A percentile compares a stretch with the other conserved stretches of the same genome.
These are phyloP conservation scores for Drosophila recens DNA, from an alignment of 2,888 invertebrate genomes.

Conservation along the genomic window DNA sequence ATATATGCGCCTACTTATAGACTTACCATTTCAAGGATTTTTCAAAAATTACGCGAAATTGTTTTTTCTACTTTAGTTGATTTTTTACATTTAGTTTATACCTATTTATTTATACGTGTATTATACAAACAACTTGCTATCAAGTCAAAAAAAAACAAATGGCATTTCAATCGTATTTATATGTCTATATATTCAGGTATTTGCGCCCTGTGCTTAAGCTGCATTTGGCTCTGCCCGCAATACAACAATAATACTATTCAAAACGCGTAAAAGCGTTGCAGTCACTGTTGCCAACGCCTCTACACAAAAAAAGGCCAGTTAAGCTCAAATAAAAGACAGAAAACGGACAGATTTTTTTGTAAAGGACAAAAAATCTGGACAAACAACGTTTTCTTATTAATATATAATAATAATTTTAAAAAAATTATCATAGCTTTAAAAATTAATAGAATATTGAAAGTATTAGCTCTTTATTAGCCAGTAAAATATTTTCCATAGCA, in stretches of 20 bases:
- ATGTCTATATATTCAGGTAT: conserved; percentile 26
- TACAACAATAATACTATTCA: conserved; percentile 13
- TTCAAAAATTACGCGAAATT: conserved; percentile 78
- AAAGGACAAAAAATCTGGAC: no score
- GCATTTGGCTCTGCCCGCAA: conserved; percentile 4
- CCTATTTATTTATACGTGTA: conserved; percentile 79
- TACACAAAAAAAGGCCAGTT: no score
- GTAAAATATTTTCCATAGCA: no score
- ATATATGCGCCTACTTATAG: conserved; percentile 54
- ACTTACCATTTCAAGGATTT: conserved; percentile 78
- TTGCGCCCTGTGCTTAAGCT: conserved; percentile 2
- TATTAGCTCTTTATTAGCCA: no score
- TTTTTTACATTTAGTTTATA: conserved; percentile 73
- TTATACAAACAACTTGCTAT: conserved; percentile 75
- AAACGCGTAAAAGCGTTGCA: not conserved
- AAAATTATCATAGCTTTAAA: no score
- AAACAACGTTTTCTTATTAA: no score
- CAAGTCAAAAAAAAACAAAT: conserved; percentile 46
- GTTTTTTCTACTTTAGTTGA: conserved; percentile 67
- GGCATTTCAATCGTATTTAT: conserved; percentile 29
- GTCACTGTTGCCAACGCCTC: no score
- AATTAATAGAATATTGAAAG: no score
- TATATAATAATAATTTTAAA: no score
- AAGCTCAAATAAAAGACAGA: no score
- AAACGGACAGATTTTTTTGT: no score